Conservation (phyloP, 2,888 invertebrate species). For the Nebria salina region DNA sequence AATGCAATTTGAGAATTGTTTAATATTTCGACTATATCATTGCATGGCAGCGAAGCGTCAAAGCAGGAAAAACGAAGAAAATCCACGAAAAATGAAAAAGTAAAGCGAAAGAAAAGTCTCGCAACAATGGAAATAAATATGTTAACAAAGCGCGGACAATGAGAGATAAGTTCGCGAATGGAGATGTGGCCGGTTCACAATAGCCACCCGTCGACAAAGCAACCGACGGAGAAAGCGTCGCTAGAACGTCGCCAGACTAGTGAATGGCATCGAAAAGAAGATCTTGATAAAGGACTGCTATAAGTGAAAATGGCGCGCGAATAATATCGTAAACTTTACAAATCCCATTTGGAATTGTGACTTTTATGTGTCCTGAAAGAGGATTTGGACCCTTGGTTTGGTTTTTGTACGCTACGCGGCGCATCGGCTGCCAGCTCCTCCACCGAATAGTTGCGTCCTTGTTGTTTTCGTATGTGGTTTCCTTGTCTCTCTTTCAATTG, state of each 20-base stretch:
- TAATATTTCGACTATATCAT: not conserved
- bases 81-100: not conserved
- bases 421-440: conserved; percentile 19
- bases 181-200: conserved; percentile 26
- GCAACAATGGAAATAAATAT: conserved; percentile 45
- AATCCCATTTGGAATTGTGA: conserved; percentile 65
- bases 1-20: not conserved
- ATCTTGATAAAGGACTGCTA: conserved; percentile 49
- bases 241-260: conserved; percentile 8
- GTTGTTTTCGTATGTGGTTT: conserved; percentile 4
- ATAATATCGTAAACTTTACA: conserved; percentile 65
- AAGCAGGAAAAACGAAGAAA: not conserved
- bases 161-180: conserved; percentile 44
- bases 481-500: conserved; percentile 13
- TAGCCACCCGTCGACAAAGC: conserved; percentile 25
- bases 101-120: conserved; percentile 32
- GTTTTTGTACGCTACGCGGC: conserved; percentile 36
- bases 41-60: not conserved
- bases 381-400: conserved; percentile 57
- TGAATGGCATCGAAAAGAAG: conserved; percentile 23
- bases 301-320: conserved; percentile 63
- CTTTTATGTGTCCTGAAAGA: conserved; percentile 64
- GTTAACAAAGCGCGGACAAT: conserved; percentile 46
- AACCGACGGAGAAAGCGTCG: conserved; percentile 20
- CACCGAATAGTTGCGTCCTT: conserved; percentile 15